phyloP scores from a whole-genome alignment of 2,797 vertebrate genomes.

The Chelmon rostratus region DNA sequence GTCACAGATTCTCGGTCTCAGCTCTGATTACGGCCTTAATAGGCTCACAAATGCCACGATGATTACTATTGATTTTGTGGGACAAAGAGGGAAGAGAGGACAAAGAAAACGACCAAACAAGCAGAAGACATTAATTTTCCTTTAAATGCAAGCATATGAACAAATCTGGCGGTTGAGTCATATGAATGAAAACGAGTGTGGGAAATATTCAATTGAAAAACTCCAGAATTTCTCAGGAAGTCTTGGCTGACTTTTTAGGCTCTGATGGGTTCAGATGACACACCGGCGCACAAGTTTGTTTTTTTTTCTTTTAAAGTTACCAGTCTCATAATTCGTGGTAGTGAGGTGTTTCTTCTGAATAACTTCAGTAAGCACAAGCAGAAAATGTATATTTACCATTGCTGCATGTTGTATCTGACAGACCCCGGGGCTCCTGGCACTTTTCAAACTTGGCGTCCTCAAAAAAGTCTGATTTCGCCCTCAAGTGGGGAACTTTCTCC shows the following conservation, averaged over 20 bases:
- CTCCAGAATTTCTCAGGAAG: background rate
- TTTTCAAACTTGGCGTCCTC: slow-evolving; percentile 80
- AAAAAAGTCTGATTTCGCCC: slow-evolving; percentile 88
- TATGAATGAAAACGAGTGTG: slow-evolving; percentile 10
- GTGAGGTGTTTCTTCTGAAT: slow-evolving; percentile 1
- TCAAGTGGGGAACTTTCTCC: slow-evolving; percentile 88
- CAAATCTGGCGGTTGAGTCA: slow-evolving; percentile 3
- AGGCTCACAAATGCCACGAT: background rate
- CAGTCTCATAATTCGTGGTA: background rate
- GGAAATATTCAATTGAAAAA: background rate
- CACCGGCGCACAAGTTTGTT: slow-evolving; percentile 15
- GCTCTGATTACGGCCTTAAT: slow-evolving; percentile 13
- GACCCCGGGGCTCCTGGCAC: slow-evolving; percentile 80
- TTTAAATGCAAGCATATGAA: background rate
- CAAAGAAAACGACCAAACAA: background rate
- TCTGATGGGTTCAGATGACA: slow-evolving; percentile 26
- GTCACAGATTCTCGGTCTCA: background rate
- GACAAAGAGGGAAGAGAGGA: background rate
- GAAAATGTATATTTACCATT: slow-evolving; percentile 85
- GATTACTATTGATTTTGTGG: slow-evolving; percentile 20
- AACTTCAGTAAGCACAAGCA: slow-evolving; percentile 16
- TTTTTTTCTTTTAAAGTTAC: slow-evolving; percentile 13
- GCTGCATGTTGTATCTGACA: slow-evolving; percentile 86
- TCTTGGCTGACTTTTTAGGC: slow-evolving; percentile 19
- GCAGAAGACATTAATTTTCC: slow-evolving; percentile 3